A percentile compares a stretch with the other conserved stretches of the same genome.
Conservation (phyloP, 2,797 vertebrate genomes). For the Crax fasciolata region DNA sequence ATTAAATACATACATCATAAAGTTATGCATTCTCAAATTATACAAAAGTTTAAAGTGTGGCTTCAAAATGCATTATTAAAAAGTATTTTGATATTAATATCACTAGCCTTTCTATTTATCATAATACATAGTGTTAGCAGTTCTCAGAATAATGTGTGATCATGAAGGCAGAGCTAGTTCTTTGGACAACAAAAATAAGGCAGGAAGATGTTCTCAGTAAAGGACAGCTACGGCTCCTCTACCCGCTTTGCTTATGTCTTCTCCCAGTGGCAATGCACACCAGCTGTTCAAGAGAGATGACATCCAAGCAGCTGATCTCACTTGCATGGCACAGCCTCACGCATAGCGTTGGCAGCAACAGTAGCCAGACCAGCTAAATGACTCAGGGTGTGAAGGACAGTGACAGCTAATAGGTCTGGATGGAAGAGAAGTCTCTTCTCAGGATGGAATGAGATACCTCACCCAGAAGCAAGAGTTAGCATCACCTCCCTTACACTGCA, state of each 20-base stretch:
- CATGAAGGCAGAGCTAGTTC: background rate
- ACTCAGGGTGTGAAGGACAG: background rate
- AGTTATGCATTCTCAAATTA: accelerated
- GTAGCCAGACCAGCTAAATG: no score
- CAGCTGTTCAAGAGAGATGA: background rate
- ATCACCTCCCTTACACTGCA: background rate
- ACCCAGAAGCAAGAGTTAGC: background rate
- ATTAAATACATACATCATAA: background rate
- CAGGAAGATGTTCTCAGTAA: background rate
- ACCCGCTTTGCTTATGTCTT: background rate
- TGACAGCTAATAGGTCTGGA: background rate
- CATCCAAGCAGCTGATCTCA: background rate
- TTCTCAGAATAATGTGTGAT: background rate
- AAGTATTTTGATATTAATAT: background rate
- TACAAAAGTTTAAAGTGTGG: background rate
- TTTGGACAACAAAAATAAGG: background rate
- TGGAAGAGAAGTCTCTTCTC: background rate
- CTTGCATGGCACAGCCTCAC: background rate
- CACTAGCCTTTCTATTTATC: background rate
- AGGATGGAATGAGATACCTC: background rate
- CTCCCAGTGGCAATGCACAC: background rate
- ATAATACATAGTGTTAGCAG: background rate
- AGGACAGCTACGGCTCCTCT: background rate
- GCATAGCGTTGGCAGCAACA: no score
- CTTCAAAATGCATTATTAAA: background rate